Conservation (phyloP, 2,113 vertebrate genomes). For the Sphyrna mokarran region DNA sequence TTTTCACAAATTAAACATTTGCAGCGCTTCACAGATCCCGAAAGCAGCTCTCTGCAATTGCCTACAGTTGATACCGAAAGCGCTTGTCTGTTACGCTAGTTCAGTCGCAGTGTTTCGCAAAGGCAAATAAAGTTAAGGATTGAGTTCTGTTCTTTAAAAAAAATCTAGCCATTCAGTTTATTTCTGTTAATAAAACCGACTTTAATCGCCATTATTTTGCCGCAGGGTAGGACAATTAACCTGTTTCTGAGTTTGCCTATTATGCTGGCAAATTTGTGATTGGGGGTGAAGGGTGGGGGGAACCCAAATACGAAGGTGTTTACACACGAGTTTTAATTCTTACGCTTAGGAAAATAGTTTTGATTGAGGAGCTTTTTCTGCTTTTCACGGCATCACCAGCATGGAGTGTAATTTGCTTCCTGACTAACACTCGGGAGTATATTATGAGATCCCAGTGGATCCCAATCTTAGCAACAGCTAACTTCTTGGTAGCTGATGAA, state of each 20-base stretch:
- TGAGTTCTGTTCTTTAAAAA: background rate
- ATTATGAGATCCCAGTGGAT: background rate
- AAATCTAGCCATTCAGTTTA: background rate
- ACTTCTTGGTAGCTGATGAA: too few species aligned
- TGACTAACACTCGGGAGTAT: background rate
- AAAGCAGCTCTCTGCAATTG: background rate
- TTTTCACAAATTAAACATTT: background rate
- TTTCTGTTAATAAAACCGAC: background rate
- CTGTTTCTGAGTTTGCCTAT: background rate
- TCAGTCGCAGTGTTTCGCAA: background rate
- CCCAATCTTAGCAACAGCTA: background rate
- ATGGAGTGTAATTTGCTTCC: background rate
- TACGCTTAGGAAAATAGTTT: background rate
- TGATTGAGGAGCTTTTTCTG: background rate
- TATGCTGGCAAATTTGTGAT: background rate
- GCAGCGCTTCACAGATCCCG: background rate
- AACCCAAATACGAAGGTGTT: background rate
- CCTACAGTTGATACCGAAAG: background rate
- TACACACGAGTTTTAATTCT: background rate
- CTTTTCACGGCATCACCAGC: background rate
- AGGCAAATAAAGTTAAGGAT: background rate
- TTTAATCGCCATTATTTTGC: background rate
- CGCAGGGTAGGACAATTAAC: background rate
- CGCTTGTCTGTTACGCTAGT: background rate
- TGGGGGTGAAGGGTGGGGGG: too few species aligned